These are phyloP conservation scores for Tigriopus japonicus DNA, from an alignment of 1,140 invertebrate species.

Conservation along the genomic window DNA sequence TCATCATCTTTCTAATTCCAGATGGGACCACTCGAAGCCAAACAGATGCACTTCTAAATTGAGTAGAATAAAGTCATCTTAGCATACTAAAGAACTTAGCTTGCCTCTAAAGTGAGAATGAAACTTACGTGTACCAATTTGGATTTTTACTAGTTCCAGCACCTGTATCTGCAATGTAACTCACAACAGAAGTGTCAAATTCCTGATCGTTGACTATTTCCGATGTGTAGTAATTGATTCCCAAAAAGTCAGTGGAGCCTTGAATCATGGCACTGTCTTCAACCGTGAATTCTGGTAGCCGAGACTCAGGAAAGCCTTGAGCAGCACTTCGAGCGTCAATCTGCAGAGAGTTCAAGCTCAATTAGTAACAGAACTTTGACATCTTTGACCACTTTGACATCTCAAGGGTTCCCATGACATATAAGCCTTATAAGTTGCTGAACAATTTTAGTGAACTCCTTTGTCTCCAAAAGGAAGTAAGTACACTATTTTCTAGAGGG, in stretches of 20 bases:
- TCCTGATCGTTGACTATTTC: not conserved
- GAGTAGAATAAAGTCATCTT: no score
- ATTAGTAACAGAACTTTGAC: not conserved
- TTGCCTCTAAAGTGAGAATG: not conserved
- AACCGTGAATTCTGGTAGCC: slow-evolving; percentile 18
- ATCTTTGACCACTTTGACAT: no score
- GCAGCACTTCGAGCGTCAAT: slow-evolving; percentile 16
- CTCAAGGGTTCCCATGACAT: no score
- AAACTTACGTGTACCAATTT: slow-evolving; percentile 10
- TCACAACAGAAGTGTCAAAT: not conserved
- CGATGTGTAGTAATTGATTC: slow-evolving; percentile 8
- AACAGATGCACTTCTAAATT: slow-evolving; percentile 19
- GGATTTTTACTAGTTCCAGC: not conserved
- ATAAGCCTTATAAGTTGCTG: no score
- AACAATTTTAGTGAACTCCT: no score
- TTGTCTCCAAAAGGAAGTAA: no score
- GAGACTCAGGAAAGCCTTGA: slow-evolving; percentile 15
- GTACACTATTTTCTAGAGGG: no score
- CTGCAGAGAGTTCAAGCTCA: not conserved
- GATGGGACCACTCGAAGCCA: slow-evolving; percentile 33
- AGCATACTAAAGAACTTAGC: not conserved
- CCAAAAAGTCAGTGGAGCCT: slow-evolving; percentile 7
- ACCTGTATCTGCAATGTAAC: not conserved
- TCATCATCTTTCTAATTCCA: slow-evolving; percentile 42
- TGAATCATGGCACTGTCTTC: not conserved